These are phyloP conservation scores for Drosophila serrata DNA, from an alignment of 1,140 invertebrate genomes.

Conservation along the genomic window DNA sequence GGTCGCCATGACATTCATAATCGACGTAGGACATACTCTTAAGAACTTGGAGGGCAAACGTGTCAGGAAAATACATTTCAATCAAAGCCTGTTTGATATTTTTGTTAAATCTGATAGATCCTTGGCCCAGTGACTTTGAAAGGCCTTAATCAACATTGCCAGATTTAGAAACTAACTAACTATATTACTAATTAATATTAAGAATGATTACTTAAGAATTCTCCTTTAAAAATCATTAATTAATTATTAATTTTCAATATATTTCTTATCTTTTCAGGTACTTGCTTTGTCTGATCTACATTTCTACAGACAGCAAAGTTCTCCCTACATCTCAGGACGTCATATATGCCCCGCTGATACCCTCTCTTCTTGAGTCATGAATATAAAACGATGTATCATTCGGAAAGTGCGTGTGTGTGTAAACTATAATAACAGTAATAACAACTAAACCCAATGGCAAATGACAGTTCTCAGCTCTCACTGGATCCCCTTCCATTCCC, in stretches of 20 bases:
- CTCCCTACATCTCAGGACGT: background rate
- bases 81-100: background rate
- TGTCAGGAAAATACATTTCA: background rate
- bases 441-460: constrained; percentile 48
- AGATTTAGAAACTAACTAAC: no score
- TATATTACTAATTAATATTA: no score
- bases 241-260: background rate
- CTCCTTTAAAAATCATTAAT: background rate
- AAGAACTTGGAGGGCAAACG: constrained; percentile 6
- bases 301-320: background rate
- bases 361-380: constrained; percentile 19
- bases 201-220: background rate
- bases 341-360: background rate
- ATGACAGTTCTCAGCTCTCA: constrained; percentile 34
- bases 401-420: constrained; percentile 34
- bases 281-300: no score
- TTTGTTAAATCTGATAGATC: background rate
- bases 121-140: background rate
- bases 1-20: background rate
- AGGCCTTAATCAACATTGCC: background rate
- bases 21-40: constrained; percentile 26
- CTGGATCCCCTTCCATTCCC: background rate
- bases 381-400: constrained; percentile 51
- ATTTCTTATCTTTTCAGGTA: background rate
- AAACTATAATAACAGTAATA: constrained; percentile 47